Evolutionary conservation across 2,888 invertebrate species (phyloP).

Genomic region (Drosophila kanekoi): DNA sequence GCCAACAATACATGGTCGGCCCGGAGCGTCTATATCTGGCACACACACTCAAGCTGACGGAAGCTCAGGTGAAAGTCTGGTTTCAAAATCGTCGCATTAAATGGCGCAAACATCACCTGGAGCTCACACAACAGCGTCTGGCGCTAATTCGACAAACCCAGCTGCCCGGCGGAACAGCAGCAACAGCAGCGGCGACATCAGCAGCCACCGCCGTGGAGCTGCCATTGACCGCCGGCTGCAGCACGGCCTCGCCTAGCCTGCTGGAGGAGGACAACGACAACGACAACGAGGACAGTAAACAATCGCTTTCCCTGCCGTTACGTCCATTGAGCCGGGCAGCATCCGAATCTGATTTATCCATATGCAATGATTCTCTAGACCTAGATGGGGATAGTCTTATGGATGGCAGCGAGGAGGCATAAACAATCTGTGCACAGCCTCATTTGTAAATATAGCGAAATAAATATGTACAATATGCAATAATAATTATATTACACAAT

Average conservation of each 20-base stretch:
- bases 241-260: constrained; percentile 64
- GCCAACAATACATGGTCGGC: constrained; percentile 99
- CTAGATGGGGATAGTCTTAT: constrained; percentile 83
- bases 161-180: constrained; percentile 59
- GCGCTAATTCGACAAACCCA: constrained; percentile 86
- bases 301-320: constrained; percentile 65
- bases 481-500: not conserved
- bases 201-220: constrained; percentile 38
- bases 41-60: constrained; percentile 84
- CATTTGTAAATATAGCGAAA: constrained; percentile 68
- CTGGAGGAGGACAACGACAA: constrained; percentile 79
- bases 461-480: constrained; percentile 54
- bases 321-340: constrained; percentile 64
- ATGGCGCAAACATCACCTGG: constrained; percentile 97
- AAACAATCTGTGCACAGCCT: constrained; percentile 37
- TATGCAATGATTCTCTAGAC: constrained; percentile 84
- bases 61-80: constrained; percentile 93
- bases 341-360: constrained; percentile 85
- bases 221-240: constrained; percentile 42
- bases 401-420: constrained; percentile 83
- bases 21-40: constrained; percentile 97
- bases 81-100: constrained; percentile 95
- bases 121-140: constrained; percentile 94
- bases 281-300: constrained; percentile 80
- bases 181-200: constrained; percentile 21